Conservation (phyloP, 2,113 vertebrate species). For the Argyrosomus japonicus region DNA sequence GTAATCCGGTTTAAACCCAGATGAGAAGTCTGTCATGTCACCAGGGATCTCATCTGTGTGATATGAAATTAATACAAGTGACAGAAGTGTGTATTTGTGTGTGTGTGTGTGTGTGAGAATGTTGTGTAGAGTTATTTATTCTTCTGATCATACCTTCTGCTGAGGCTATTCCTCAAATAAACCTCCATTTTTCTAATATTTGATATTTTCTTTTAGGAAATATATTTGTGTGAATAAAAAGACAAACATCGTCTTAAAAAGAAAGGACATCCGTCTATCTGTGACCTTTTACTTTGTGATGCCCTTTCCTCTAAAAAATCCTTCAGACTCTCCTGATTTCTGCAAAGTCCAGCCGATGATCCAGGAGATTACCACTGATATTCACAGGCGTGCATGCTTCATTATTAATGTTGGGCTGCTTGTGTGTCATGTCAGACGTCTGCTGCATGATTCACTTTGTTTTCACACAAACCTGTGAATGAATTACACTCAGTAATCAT, state of each 20-base stretch:
- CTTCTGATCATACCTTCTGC: no score
- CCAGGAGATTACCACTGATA: not conserved
- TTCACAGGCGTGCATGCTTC: not conserved
- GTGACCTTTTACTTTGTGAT: conserved; percentile 35
- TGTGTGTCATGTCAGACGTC: not conserved
- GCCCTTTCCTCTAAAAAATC: conserved; percentile 28
- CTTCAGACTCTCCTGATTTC: not conserved
- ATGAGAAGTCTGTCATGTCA: not conserved
- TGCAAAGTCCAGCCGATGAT: conserved; percentile 2
- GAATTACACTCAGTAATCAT: not conserved
- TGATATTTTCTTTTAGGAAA: not conserved
- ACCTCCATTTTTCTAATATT: not conserved
- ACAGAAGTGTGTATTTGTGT: conserved; percentile 1
- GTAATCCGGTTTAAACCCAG: not conserved
- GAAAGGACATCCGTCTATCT: conserved; percentile 25
- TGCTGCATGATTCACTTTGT: no score
- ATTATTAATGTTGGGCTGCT: not conserved
- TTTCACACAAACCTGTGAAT: not conserved
- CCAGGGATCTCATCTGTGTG: not conserved
- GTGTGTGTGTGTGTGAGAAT: not conserved
- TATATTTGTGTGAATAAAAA: not conserved
- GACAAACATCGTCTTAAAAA: not conserved
- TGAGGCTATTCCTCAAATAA: not conserved
- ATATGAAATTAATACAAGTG: not conserved
- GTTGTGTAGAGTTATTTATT: not conserved